Evolutionary conservation across 2,113 vertebrate species (phyloP).

Genomic region (Terrapene triunguis): DNA sequence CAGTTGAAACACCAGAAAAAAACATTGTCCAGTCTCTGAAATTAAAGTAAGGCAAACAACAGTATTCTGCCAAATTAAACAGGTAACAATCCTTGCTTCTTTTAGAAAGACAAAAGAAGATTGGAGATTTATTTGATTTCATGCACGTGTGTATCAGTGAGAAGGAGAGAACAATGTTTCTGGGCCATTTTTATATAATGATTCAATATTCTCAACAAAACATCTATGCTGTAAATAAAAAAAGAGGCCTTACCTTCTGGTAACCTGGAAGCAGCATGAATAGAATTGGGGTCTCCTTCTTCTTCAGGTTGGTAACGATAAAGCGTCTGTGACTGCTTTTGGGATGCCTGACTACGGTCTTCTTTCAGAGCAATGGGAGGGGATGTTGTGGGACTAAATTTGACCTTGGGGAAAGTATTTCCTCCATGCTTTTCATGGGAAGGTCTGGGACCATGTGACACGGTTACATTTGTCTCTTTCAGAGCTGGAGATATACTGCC

Average conservation of each 20-base stretch:
- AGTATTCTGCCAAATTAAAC: background rate
- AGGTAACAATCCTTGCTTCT: background rate
- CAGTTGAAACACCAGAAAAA: background rate
- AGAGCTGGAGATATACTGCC: background rate
- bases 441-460: background rate
- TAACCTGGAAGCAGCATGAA: slow-evolving; percentile 68
- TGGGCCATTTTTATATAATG: rapidly evolving
- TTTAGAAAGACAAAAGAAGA: background rate
- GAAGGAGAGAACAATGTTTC: background rate
- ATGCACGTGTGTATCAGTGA: rapidly evolving
- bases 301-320: slow-evolving; percentile 72
- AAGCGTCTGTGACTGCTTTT: slow-evolving; percentile 61
- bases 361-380: slow-evolving; percentile 51
- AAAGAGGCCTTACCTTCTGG: slow-evolving; percentile 82
- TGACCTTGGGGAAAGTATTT: slow-evolving; percentile 59
- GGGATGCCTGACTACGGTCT: slow-evolving; percentile 54
- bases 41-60: background rate
- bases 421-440: background rate
- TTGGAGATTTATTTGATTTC: background rate
- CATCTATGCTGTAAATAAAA: rapidly evolving
- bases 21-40: background rate
- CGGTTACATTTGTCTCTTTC: slow-evolving; percentile 21
- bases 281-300: slow-evolving; percentile 79
- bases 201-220: background rate
- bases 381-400: slow-evolving; percentile 73